A percentile compares a stretch with the other conserved stretches of the same genome.
These are phyloP conservation scores for Pristionchus entomophagus DNA, from an alignment of 2,888 invertebrate genomes.

Conservation along the genomic window DNA sequence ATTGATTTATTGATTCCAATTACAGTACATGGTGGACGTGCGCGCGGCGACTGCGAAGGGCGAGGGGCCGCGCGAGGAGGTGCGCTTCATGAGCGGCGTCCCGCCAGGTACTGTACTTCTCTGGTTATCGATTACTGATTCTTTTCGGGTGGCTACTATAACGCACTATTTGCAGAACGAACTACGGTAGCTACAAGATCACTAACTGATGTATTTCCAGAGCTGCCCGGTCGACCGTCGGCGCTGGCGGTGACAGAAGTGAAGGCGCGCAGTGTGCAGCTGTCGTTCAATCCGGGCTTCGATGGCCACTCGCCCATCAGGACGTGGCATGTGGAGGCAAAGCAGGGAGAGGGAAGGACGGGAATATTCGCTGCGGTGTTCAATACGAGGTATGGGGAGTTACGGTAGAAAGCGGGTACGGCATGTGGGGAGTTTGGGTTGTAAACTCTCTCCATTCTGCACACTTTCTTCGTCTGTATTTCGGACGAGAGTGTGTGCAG, in stretches of 20 bases:
- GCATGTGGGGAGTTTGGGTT: too few species aligned
- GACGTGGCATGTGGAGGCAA: conserved; percentile 85
- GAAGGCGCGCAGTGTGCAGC: conserved; percentile 89
- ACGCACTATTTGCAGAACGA: too few species aligned
- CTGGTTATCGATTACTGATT: neutral
- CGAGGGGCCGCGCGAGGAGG: conserved; percentile 86
- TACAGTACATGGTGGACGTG: conserved; percentile 44
- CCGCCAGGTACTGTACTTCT: conserved; percentile 83
- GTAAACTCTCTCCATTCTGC: too few species aligned
- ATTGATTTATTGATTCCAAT: neutral
- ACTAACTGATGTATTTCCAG: conserved; percentile 76
- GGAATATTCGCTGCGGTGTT: conserved; percentile 68
- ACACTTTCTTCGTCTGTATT: too few species aligned
- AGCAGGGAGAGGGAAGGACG: conserved; percentile 62
- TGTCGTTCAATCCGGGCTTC: conserved; percentile 96
- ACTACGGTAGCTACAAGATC: neutral
- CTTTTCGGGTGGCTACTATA: too few species aligned
- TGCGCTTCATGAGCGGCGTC: conserved; percentile 94
- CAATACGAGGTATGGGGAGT: conserved; percentile 60
- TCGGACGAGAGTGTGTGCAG: too few species aligned
- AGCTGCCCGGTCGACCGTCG: conserved; percentile 90
- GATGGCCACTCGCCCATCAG: conserved; percentile 97
- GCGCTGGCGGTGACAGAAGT: conserved; percentile 93
- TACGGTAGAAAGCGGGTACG: neutral
- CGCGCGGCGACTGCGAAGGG: conserved; percentile 79